These are phyloP conservation scores for cat (Felis catus) DNA, from an alignment of 2,113 vertebrate species.

Conservation along the genomic window F.catus_Fca126_mat1.0 CM031428.1:41585501-41586000, in stretches of 20 bases:
- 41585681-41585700: not conserved
- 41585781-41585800: not conserved
- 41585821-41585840: fast-evolving
- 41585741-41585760: not conserved
- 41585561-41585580: no score
- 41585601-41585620: not conserved
- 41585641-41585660: not conserved
- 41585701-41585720: not conserved
- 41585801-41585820: not conserved
- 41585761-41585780: not conserved
- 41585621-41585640: fast-evolving
- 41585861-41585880: not conserved
- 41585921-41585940: not conserved
- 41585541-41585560: not conserved
- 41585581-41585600: not conserved
- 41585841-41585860: not conserved
- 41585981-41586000: not conserved
- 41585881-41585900: conserved; percentile 35
- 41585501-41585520: not conserved
- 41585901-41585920: not conserved
- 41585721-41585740: not conserved
- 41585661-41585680: not conserved
- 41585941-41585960: not conserved
- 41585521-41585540: not conserved
- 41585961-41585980: not conserved